Conservation (phyloP, 2,113 vertebrate species). For the Nyctibius bracteatus region DNA sequence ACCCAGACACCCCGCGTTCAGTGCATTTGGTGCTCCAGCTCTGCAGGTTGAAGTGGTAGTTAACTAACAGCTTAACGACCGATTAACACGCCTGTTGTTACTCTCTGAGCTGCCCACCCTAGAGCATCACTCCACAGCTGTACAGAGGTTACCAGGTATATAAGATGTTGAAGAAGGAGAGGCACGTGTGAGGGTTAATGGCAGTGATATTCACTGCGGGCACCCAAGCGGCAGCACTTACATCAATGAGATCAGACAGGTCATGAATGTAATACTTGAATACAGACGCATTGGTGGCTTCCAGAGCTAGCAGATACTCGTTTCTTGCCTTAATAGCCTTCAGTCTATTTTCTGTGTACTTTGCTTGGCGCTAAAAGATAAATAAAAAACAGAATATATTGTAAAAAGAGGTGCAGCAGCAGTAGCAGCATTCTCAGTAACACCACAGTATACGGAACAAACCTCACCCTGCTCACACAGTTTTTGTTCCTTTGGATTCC, state of each 20-base stretch:
- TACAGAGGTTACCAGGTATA: not conserved
- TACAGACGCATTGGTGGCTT: conserved; percentile 94
- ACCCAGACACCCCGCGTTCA: fast-evolving
- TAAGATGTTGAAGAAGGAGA: not conserved
- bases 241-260: conserved; percentile 96
- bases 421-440: not conserved
- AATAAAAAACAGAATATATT: not conserved
- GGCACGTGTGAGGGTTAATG: not conserved
- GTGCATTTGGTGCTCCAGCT: not conserved
- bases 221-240: conserved; percentile 75
- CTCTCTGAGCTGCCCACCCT: not conserved
- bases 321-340: conserved; percentile 98
- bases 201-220: not conserved
- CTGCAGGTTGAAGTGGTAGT: not conserved
- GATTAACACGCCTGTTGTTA: not conserved
- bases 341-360: conserved; percentile 97
- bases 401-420: not conserved
- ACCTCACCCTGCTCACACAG: not conserved
- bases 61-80: not conserved
- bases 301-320: conserved; percentile 93
- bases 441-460: not conserved
- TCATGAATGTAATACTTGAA: conserved; percentile 99
- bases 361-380: conserved; percentile 88
- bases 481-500: not conserved
- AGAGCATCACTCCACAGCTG: not conserved